phyloP scores from a whole-genome alignment of 2,113 vertebrate species.

The Anhinga rufa region DNA sequence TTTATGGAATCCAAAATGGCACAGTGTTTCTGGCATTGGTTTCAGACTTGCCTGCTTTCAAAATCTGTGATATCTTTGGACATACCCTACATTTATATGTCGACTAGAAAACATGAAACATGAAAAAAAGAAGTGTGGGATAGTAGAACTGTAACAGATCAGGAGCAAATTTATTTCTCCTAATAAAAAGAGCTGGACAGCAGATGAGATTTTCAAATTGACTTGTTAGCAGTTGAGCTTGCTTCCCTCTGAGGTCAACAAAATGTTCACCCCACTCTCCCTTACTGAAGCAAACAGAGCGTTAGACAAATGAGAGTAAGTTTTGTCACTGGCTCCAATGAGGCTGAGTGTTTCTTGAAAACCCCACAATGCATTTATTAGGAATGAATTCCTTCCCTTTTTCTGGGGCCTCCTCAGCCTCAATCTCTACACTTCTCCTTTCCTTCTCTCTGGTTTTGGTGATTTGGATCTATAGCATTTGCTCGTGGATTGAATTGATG shows the following conservation, averaged over 20 bases:
- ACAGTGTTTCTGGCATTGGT: neutral
- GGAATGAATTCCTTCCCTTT: slow-evolving; percentile 46
- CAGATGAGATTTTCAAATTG: neutral
- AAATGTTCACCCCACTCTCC: neutral
- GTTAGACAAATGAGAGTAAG: neutral
- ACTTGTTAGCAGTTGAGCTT: neutral
- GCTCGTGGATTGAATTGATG: neutral
- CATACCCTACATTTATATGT: neutral
- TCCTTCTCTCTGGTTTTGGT: neutral
- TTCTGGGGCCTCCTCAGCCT: slow-evolving; percentile 19
- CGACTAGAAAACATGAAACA: neutral
- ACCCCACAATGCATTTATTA: slow-evolving; percentile 11
- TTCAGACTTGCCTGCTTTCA: neutral
- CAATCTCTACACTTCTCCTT: slow-evolving; percentile 21
- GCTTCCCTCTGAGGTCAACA: neutral
- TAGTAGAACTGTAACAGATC: neutral
- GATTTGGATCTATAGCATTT: slow-evolving; percentile 10
- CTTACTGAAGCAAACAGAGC: neutral
- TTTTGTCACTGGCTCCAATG: neutral
- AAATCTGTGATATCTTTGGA: neutral
- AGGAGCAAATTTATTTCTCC: neutral
- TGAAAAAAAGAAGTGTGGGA: neutral
- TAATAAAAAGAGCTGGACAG: neutral
- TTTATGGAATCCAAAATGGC: neutral
- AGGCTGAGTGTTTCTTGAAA: slow-evolving; percentile 14